Evolutionary conservation across 2,797 vertebrate genomes (phyloP), one percentile per base, ranked within the genome.

Genomic region (Myotis vivesi): DNA sequence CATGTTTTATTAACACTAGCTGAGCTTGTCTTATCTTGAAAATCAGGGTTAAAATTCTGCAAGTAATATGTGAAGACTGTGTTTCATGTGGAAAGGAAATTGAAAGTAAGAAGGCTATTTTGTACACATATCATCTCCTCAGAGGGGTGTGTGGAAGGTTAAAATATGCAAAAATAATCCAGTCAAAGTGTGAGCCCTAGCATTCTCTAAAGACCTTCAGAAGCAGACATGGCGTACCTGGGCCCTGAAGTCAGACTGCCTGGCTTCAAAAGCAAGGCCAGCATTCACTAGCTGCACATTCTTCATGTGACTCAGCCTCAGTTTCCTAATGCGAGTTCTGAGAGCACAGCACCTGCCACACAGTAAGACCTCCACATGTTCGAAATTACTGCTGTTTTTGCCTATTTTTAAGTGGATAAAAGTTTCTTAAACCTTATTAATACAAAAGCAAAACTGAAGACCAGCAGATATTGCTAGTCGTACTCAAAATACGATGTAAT

Each of bases 21-120:
- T 94, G 25, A 77, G 10, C 13, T 88, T 85, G 9, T 55, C 11
- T 90, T 81, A 59, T 64, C 44, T 93, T 83, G 10, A 91, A 94
- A 77, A 68, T 38, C 23, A 7, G 57, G 30, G 64, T 86, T 91
- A 1, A 2, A 36, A 77, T 33, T 89, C 55, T 86, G 20, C 46
- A 75, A 73, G 41, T 25, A 75, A 71, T 38, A 57, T 4, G 36
- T 75, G 51, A 81, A 75, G 22, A 5, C 19, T 81, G 12, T 66
- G 22, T 23, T 84, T 93, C 59, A 38, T 9, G 6, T 17, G 77
- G 12, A 87, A 81, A 90, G 23, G 8, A 84, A 81, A 77, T 16
- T 30, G 33, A 46, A 88, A 87, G 17, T 15, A 2, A 80, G 9
- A 73, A 55, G 2, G 2, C 36, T 71, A 87, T 76, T 77, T 53